Base-by-base conservation (phyloP, 2,888 invertebrate genomes). In the Cryptophagus acutangulus region DNA sequence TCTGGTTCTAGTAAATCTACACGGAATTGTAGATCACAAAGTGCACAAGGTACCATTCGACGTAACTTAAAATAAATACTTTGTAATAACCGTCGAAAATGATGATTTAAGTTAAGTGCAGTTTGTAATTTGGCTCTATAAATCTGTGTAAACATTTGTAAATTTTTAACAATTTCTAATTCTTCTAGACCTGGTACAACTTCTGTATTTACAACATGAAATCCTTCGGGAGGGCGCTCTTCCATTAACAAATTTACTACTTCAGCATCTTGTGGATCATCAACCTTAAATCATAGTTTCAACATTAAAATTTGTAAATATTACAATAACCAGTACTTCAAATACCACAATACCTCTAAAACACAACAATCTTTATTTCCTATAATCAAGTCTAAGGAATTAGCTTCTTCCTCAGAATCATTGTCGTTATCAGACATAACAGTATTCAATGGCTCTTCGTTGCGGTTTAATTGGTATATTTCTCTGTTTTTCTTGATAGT, bases 51-150 rank as follows among this genome's bases (percentile, higher is more conserved):
- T 45, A 84, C 81, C 81, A 92, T 82, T 9, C 87, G 77, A 8
- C 94, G 77, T 56, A 95, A 73, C 71, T 94, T 95, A 71, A 93
- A 94, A 61, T 84, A 87, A 34, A 93, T 81, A 46, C 84, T 82
- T 74, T 84, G 78, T 17, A 83, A 63, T 36, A 82, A 72, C 52
- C 78, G 74, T 46, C 74, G 72, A 51, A 77, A 75, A 57, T 76
- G 74, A 45, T 66, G 65, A 41, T 69, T 69, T 40, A 71, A 63
- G 46, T 65, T 63, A 8, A 71, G 70, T 0, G 73, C 68, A 1
- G 70, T 67, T 49, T 72, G 71, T 25, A 82, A 71, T 60, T 81
- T 81, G 0, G 79, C 76, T 25, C 82, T 71, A 73, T 87, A 87
- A 13, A 92, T 80, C 65, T 92, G 90, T 0, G 88, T 81, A 61